phyloP scores from a whole-genome alignment of 2,888 invertebrate genomes.

The Drosophila yooni region DNA sequence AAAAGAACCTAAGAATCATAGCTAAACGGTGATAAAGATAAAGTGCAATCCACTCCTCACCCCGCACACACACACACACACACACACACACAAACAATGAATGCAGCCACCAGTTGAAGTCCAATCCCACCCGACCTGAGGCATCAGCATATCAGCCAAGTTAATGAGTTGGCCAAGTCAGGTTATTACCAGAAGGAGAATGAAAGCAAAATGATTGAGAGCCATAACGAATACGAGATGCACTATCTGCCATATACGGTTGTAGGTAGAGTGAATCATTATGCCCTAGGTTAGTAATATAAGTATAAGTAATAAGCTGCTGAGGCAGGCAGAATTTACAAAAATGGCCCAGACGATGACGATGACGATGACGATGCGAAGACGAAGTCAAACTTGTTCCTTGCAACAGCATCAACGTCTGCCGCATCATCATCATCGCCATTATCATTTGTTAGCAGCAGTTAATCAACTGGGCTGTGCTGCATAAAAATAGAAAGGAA shows the following conservation, averaged over 20 bases:
- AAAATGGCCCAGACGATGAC: constrained; percentile 20
- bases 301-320: constrained; percentile 11
- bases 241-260: not conserved
- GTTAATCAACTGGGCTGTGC: constrained; percentile 57
- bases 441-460: constrained; percentile 16
- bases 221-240: constrained; percentile 10
- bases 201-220: not conserved
- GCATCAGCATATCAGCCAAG: constrained; percentile 43
- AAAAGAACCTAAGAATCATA: constrained; percentile 7
- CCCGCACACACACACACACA: not conserved
- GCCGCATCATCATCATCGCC: constrained; percentile 2
- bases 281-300: not conserved
- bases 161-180: constrained; percentile 46
- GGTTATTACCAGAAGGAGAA: not conserved
- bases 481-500: constrained; percentile 78
- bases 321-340: constrained; percentile 14
- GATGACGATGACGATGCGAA: constrained; percentile 1
- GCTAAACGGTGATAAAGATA: constrained; percentile 16
- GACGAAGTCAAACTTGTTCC: constrained; percentile 23
- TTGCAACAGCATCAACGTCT: constrained; percentile 9
- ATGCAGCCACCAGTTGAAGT: not conserved
- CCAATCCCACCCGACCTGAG: not conserved
- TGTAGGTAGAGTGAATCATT: not conserved
- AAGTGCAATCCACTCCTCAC: not conserved
- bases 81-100: not conserved